Conservation (phyloP, 2,797 vertebrate genomes). For the Falco concolor region DNA sequence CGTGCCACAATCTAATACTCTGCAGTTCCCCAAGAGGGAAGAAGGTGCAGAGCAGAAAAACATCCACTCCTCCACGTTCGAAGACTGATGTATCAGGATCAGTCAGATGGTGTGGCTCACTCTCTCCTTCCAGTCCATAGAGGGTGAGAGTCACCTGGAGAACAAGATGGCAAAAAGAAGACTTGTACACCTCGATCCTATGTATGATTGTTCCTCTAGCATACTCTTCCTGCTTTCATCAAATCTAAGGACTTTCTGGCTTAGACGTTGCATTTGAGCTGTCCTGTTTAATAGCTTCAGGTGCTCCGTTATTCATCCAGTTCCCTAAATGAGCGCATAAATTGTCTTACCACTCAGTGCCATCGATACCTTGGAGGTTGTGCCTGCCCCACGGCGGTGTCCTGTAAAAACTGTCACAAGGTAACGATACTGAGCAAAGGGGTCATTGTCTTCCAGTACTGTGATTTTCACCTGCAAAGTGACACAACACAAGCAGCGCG, state of each 20-base stretch:
- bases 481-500: neutral
- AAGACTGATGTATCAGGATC: constrained; percentile 82
- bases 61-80: constrained; percentile 87
- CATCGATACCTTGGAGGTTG: constrained; percentile 85
- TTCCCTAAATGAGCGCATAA: neutral
- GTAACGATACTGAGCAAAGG: constrained; percentile 89
- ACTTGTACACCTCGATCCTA: fast-evolving
- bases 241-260: neutral
- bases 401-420: constrained; percentile 87
- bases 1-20: constrained; percentile 89
- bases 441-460: constrained; percentile 89
- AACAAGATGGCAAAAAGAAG: neutral
- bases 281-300: neutral
- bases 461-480: constrained; percentile 85
- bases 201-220: neutral
- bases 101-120: constrained; percentile 88
- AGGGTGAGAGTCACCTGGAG: constrained; percentile 88
- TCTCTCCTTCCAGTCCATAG: constrained; percentile 86
- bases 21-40: constrained; percentile 89
- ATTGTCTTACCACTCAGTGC: neutral
- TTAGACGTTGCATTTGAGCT: neutral
- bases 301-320: neutral
- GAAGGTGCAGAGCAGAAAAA: constrained; percentile 88
- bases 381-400: constrained; percentile 86
- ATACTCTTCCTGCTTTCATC: neutral